phyloP scores from a whole-genome alignment of 1,140 invertebrate species.

The Euura lappo region DNA sequence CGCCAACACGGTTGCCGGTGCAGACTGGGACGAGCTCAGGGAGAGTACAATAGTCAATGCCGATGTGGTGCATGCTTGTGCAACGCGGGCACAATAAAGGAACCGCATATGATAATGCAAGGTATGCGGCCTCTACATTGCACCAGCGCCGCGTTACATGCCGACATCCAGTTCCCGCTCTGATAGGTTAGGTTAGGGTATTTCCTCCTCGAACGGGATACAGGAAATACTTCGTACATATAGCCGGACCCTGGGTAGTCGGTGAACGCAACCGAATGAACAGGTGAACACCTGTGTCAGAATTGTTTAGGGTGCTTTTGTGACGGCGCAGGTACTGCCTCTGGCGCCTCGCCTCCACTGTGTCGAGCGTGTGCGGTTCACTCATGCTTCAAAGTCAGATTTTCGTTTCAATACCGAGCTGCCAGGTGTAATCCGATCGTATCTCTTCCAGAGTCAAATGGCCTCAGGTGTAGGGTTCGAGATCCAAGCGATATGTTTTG shows the following conservation, averaged over 20 bases:
- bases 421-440: no score
- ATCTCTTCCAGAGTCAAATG: no score
- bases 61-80: slow-evolving; percentile 9
- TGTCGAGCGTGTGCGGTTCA: background rate
- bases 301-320: background rate
- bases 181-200: background rate
- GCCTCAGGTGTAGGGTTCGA: no score
- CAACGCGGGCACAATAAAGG: slow-evolving; percentile 8
- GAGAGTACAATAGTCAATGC: slow-evolving; percentile 7
- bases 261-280: background rate
- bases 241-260: background rate
- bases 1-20: background rate
- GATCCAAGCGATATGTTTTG: no score
- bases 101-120: slow-evolving; percentile 10
- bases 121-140: background rate
- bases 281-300: background rate
- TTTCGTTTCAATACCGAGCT: no score
- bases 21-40: background rate
- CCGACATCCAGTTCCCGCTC: no score
- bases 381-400: background rate
- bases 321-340: background rate
- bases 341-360: background rate
- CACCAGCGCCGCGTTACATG: background rate
- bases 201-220: background rate
- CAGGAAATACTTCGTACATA: background rate